phyloP scores from a whole-genome alignment of 2,113 vertebrate genomes.

The Alouatta palliata region DNA sequence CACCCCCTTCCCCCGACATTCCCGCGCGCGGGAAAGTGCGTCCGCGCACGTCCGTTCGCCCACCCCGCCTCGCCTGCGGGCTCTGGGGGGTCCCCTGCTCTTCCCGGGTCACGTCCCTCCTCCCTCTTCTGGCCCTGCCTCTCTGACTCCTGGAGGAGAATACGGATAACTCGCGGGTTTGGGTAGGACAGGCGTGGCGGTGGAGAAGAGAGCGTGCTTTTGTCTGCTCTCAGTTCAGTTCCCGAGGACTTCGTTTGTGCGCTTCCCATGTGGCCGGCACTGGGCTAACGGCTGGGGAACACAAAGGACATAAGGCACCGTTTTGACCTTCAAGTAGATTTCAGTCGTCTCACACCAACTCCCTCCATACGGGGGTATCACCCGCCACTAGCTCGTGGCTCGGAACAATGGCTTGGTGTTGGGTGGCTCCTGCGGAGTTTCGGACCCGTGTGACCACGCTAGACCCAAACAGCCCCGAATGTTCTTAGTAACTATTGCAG shows the following conservation, averaged over 20 bases:
- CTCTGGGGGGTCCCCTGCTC: not conserved
- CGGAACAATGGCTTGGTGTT: not conserved
- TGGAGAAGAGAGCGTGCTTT: constrained; percentile 46
- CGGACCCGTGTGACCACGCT: not conserved
- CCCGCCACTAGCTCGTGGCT: not conserved
- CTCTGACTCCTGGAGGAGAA: not conserved
- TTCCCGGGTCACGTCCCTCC: not conserved
- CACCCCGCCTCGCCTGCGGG: not conserved
- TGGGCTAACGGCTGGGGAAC: not conserved
- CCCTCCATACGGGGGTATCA: not conserved
- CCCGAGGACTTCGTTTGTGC: not conserved
- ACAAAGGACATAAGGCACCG: not conserved
- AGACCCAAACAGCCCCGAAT: not conserved
- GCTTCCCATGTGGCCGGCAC: not conserved
- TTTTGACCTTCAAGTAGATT: constrained; percentile 8
- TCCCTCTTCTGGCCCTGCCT: not conserved
- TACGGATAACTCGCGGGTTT: constrained; percentile 1
- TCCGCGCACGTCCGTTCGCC: constrained; percentile 46
- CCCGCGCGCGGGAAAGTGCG: constrained; percentile 41
- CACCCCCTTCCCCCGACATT: constrained; percentile 60
- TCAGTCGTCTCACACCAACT: not conserved
- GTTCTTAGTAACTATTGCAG: not conserved
- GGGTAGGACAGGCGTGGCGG: not conserved
- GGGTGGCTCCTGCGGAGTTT: not conserved
- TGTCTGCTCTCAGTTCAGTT: constrained; percentile 37